Evolutionary conservation across 2,888 invertebrate species (phyloP).

Genomic region (Holacanthella duospinosa): DNA sequence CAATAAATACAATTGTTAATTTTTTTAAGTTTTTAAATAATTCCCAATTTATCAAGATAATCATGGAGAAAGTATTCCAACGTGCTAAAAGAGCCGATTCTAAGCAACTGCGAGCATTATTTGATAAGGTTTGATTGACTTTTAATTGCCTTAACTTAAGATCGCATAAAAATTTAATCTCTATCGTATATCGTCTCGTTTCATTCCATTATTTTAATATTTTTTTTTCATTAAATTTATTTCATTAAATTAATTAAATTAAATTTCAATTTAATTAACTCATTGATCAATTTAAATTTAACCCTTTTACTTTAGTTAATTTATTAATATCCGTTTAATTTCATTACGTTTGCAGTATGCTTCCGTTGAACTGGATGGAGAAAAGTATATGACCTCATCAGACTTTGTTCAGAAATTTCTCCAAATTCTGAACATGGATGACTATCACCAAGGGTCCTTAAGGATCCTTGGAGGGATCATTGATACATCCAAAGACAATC

Average conservation of each 20-base stretch:
- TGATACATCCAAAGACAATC: slow-evolving; percentile 87
- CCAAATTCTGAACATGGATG: slow-evolving; percentile 49
- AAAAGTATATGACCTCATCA: slow-evolving; percentile 79
- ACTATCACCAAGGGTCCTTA: background rate
- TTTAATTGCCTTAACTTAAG: background rate
- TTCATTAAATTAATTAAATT: no score
- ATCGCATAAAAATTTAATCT: background rate
- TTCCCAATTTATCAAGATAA: no score
- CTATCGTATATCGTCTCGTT: no score
- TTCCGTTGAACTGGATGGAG: slow-evolving; percentile 70
- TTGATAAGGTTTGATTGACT: background rate
- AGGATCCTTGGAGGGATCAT: slow-evolving; percentile 61
- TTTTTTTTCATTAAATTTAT: no score
- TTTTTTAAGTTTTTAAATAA: no score
- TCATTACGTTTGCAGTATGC: slow-evolving; percentile 61
- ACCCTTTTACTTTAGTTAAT: no score
- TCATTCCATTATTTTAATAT: background rate
- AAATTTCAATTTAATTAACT: background rate
- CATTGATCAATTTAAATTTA: background rate
- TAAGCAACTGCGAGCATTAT: background rate
- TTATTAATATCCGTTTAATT: no score
- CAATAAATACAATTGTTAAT: no score
- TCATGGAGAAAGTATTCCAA: background rate
- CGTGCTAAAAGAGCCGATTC: background rate
- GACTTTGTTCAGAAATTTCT: slow-evolving; percentile 90